Base-by-base conservation (phyloP, 2,888 invertebrate species). In the Heteromyza rotundicornis region DNA sequence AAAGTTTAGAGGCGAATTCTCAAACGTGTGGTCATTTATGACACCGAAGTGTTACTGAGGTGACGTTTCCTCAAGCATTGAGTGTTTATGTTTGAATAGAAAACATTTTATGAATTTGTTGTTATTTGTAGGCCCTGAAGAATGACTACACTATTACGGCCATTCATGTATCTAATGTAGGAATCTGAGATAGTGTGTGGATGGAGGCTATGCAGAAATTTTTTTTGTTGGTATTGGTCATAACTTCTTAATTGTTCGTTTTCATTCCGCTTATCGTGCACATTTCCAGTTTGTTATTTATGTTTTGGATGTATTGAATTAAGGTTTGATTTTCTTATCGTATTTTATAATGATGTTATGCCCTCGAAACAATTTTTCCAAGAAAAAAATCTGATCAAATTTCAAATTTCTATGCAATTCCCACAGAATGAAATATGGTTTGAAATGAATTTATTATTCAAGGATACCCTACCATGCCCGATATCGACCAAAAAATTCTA, bases 141-240 rank as follows among this genome's bases (percentile, higher is more conserved):
- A 67, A 64, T 58, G 64, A 61, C 56, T 73, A 70, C 57, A 72
- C 67, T 52, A 79, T 78, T 57, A 72, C 70, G 32, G 75, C 73
- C 14, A 64, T 78, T 56, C 70, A 71, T 54, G 75, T 65, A 17
- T 72, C 68, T 58, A 72, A 75, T 50, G 59, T 70, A n/a, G 64
- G 32, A 59, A 16, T 27, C 27, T 5, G 27, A 27, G 27, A 7
- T 27, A 27, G 27, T n/a, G n/a, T n/a, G n/a, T n/a, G n/a, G 27
- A 27, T 27, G 27, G 5, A 10, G 7, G 27, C 47, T 35, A 16
- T 2, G 66, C 63, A 0, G 8, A 5, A 12, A 35, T 77, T n/a
- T 52, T 68, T 5, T 57, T 54, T 10, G 78, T 80, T 20, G 80
- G 80, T 17, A 63, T 79, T 54, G 79, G 77, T 24, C 64, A 68